Evolutionary conservation across 2,113 vertebrate species (phyloP).

Genomic region (Chamaea fasciata): DNA sequence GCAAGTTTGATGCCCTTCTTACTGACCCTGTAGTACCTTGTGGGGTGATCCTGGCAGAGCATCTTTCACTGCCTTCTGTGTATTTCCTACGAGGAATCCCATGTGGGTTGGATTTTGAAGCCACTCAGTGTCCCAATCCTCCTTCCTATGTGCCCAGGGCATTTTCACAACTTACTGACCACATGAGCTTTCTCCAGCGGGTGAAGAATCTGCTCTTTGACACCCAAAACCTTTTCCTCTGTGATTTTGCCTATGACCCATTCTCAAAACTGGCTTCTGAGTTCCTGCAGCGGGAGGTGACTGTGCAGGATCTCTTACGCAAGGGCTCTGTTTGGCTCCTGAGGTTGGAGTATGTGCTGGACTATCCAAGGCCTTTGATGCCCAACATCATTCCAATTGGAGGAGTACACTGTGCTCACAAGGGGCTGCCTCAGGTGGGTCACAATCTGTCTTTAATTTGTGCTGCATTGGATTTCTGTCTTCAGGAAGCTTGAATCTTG

Average conservation of each 20-base stretch:
- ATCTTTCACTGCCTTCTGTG: not conserved
- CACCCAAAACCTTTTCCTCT: constrained; percentile 41
- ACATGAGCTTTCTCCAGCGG: constrained; percentile 79
- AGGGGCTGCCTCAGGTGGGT: constrained; percentile 40
- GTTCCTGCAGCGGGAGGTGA: constrained; percentile 64
- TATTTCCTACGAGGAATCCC: constrained; percentile 55
- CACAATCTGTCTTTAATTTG: not conserved
- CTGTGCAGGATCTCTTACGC: constrained; percentile 69
- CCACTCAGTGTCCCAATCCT: constrained; percentile 76
- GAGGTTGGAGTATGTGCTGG: constrained; percentile 74
- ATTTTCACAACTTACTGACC: constrained; percentile 20
- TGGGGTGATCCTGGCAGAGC: no score
- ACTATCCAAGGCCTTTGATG: constrained; percentile 79
- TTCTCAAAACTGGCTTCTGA: constrained; percentile 67
- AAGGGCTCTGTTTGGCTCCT: constrained; percentile 82
- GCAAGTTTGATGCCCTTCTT: no score
- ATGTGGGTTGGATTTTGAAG: constrained; percentile 71
- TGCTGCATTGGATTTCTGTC: no score
- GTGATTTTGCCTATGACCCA: constrained; percentile 53
- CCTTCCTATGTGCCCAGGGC: constrained; percentile 72
- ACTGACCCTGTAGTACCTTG: no score
- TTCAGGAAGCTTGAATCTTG: no score
- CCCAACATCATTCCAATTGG: constrained; percentile 79
- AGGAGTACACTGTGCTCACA: constrained; percentile 55
- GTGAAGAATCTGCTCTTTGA: constrained; percentile 68